Conservation (phyloP, 1,140 invertebrate species). For the Camponotus vicinus region DNA sequence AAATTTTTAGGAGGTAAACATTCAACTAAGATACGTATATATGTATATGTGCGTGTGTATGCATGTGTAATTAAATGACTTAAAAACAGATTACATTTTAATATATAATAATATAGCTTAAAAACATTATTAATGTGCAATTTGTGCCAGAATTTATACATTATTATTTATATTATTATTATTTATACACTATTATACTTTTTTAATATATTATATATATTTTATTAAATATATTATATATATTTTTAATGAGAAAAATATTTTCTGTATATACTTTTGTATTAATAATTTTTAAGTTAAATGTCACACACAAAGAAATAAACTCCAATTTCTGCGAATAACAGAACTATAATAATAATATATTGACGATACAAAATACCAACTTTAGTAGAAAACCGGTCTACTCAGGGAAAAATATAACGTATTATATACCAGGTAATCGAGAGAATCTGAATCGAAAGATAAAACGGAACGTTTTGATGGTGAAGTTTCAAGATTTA, state of each 20-base stretch:
- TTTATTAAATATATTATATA: neutral
- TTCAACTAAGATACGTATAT: neutral
- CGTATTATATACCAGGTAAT: neutral
- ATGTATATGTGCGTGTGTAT: too few species aligned
- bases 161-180: neutral
- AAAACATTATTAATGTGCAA: neutral
- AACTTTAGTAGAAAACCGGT: neutral
- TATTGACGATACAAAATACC: conserved; percentile 7
- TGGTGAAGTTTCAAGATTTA: neutral
- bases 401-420: neutral
- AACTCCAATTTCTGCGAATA: neutral
- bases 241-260: neutral
- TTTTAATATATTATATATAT: neutral
- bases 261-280: neutral
- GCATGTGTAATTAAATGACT: too few species aligned
- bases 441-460: neutral
- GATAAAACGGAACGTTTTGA: neutral
- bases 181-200: neutral
- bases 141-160: neutral
- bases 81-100: neutral
- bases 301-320: neutral
- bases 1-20: conserved; percentile 47
- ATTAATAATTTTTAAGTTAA: neutral
- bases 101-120: neutral
- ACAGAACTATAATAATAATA: neutral